Conservation (phyloP, 2,113 vertebrate species). For the Passerina amoena region DNA sequence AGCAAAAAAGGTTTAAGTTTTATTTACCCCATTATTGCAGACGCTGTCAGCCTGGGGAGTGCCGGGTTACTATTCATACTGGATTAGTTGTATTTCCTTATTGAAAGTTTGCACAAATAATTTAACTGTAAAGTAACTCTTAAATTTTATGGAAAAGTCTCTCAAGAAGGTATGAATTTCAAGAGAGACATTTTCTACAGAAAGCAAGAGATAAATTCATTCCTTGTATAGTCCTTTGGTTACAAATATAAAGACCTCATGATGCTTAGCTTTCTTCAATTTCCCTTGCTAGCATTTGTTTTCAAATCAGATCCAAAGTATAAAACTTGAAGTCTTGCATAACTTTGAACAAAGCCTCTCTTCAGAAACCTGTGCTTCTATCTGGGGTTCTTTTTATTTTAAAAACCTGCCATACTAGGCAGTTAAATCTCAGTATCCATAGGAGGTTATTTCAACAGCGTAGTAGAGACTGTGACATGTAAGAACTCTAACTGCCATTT, state of each 20-base stretch:
- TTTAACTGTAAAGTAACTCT: neutral
- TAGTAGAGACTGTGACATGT: neutral
- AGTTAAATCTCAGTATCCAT: neutral
- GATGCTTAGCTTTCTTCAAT: neutral
- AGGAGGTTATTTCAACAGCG: neutral
- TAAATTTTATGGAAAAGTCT: neutral
- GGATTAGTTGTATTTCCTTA: neutral
- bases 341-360: neutral
- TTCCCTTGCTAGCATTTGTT: neutral
- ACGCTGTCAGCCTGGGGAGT: accelerated
- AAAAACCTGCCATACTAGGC: neutral
- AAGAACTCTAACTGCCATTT: constrained; percentile 1
- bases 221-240: neutral
- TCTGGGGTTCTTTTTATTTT: neutral
- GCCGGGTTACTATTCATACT: neutral
- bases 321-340: neutral
- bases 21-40: neutral
- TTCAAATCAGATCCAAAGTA: neutral
- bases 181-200: neutral
- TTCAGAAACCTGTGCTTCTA: neutral
- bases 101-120: neutral
- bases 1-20: neutral
- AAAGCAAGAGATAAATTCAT: neutral
- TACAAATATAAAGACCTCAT: neutral
- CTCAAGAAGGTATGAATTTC: neutral